Conservation (phyloP, 92 coral and sea anemone genomes). For the Heteractis magnifica region DNA sequence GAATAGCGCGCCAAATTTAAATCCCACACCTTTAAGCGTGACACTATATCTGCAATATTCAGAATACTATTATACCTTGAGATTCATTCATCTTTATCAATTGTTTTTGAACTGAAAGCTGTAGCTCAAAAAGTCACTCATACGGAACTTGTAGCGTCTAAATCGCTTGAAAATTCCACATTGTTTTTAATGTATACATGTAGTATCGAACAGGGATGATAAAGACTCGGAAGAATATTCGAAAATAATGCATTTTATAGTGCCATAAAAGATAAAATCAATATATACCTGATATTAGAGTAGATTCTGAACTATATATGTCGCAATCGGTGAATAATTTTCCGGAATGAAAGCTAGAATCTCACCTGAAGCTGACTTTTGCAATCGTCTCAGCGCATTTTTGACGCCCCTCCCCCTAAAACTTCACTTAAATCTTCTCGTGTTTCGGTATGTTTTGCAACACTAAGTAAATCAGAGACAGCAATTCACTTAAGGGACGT, state of each 20-base stretch:
- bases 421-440: neutral
- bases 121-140: neutral
- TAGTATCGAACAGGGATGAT: neutral
- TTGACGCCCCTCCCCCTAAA: slow-evolving; percentile 60
- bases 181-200: neutral
- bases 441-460: slow-evolving; percentile 1
- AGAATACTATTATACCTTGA: neutral
- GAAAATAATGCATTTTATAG: neutral
- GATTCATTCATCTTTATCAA: neutral
- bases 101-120: neutral
- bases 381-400: slow-evolving; percentile 38
- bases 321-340: neutral
- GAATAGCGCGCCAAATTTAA: slow-evolving; percentile 1
- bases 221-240: neutral
- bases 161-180: neutral
- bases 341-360: neutral
- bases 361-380: neutral
- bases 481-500: neutral
- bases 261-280: neutral
- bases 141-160: neutral
- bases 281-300: neutral
- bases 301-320: neutral
- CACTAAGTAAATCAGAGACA: neutral
- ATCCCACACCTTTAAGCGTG: neutral
- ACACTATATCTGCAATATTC: neutral